Evolutionary conservation across 2,888 invertebrate species (phyloP), one percentile per base, ranked within the genome.

Genomic region (Lampropteryx suffumata): DNA sequence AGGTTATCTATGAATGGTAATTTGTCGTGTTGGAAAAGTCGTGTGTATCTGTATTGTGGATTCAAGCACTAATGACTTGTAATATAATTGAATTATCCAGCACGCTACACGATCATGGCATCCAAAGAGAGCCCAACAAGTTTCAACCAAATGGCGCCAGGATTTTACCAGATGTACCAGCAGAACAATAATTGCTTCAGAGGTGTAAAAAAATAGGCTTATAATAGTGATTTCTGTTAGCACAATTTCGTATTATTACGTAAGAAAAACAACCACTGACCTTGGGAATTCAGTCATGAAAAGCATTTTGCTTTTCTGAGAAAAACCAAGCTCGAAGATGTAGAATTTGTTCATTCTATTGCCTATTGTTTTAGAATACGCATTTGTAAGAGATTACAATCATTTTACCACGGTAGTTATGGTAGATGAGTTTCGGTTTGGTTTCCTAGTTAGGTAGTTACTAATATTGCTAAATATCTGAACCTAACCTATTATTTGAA

Each of bases 21-120:
- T 26, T 39, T 63, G 9, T 46, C 59, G 62, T 66, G 55, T 52
- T 45, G 52, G 41, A 50, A 40, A 56, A 62, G 34, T 69, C 70
- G 66, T 71, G 66, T 57, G 39, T 57, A 39, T 17, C 17, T 4
- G 50, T 55, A 61, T 51, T 51, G 52, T 73, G 73, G 69, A 73
- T 47, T 17, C 59, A 32, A 55, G 46, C 65, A 62, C 62, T 76
- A 79, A 76, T 72, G 69, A 73, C 68, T 57, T 42, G 70, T 73
- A 77, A 76, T 78, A 73, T 70, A 70, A 73, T 73, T 67, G 70
- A 74, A 77, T 76, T 76, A 77, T 68, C 67, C 66, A 68, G 65
- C 72, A 69, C 69, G 69, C 64, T 67, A 67, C 59, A 54, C 56
- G 46, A 32, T 47, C 59, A 50, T 60, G 29, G 47, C 39, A 37